phyloP scores from a whole-genome alignment of 1,140 invertebrate species.

The Bombus turneri region DNA sequence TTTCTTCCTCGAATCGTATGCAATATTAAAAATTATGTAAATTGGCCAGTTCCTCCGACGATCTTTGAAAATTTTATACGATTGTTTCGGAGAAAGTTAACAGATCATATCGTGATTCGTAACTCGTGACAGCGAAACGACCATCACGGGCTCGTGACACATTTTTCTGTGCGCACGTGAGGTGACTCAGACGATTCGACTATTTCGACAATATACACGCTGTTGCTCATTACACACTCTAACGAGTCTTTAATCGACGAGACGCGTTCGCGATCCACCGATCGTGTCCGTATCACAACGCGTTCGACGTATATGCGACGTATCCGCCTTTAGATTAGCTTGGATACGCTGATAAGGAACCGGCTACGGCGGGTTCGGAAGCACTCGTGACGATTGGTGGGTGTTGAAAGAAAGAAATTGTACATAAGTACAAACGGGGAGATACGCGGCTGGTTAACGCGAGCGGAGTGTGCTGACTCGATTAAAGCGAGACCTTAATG shows the following conservation, averaged over 20 bases:
- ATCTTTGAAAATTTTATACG: not conserved
- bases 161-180: slow-evolving; percentile 1
- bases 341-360: slow-evolving; percentile 27
- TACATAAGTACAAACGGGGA: not conserved
- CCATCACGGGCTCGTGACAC: not conserved
- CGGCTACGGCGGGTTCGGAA: slow-evolving; percentile 19
- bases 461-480: slow-evolving; percentile 31
- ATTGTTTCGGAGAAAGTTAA: not conserved
- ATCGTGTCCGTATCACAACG: not conserved
- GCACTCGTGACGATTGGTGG: slow-evolving; percentile 24
- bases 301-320: not conserved
- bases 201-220: not conserved
- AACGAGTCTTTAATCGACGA: not conserved
- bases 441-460: slow-evolving; percentile 18
- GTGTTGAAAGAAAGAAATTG: slow-evolving; percentile 1
- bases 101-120: not conserved
- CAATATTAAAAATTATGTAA: not conserved
- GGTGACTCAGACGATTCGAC: not conserved
- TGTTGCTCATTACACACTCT: no score
- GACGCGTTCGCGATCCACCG: not conserved
- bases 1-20: accelerated
- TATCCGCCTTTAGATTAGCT: slow-evolving; percentile 34
- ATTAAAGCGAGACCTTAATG: slow-evolving; percentile 38
- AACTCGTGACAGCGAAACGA: no score
- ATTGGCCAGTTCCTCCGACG: not conserved